Evolutionary conservation across 1,140 invertebrate species (phyloP).

Genomic region (Pemphigus obesinymphae): DNA sequence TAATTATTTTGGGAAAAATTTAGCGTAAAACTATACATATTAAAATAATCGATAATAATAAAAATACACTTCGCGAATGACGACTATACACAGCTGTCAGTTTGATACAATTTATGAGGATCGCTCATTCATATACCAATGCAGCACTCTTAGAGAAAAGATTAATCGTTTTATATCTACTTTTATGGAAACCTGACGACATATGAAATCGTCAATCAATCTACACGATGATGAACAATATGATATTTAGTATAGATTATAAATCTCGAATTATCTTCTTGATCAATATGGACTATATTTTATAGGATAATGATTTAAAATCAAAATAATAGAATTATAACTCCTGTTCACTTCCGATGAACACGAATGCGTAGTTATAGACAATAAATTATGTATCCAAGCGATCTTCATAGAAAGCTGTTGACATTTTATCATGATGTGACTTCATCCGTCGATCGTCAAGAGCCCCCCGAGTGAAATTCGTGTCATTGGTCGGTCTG

Average conservation of each 20-base stretch:
- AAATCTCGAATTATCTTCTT: neutral
- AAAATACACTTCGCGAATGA: too few species aligned
- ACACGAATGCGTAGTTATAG: too few species aligned
- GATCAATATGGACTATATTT: neutral
- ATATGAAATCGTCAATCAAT: neutral
- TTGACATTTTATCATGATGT: constrained; percentile 33
- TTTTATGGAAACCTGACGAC: neutral
- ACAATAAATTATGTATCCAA: neutral
- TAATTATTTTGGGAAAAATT: too few species aligned
- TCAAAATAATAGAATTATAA: too few species aligned
- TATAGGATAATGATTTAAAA: too few species aligned
- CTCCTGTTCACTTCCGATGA: neutral
- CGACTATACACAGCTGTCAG: too few species aligned
- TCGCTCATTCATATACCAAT: too few species aligned
- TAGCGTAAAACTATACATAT: too few species aligned
- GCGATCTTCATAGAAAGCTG: neutral
- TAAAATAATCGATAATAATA: too few species aligned
- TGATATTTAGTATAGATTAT: neutral
- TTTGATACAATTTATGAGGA: too few species aligned
- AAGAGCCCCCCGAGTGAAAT: constrained; percentile 34
- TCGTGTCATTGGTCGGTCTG: neutral
- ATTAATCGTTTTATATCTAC: neutral
- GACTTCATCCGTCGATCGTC: neutral
- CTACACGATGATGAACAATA: neutral
- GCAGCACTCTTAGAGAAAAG: too few species aligned